Evolutionary conservation across 2,888 invertebrate genomes (phyloP), one percentile per base, ranked within the genome.

Genomic region (Nemoura dubitans): DNA sequence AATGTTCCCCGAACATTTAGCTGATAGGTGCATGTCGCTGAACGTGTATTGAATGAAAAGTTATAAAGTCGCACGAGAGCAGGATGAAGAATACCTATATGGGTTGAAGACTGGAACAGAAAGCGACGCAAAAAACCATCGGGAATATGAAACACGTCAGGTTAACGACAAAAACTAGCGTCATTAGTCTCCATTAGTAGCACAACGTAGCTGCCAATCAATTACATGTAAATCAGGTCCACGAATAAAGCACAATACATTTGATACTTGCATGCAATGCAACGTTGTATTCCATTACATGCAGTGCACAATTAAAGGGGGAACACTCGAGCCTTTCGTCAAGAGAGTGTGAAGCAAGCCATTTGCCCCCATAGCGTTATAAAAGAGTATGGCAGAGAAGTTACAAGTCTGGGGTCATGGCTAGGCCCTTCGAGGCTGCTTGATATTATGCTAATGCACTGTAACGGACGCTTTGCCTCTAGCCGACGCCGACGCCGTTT

Each of bases 401-500:
- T 80, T 28, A 80, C 16, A n/a, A 80, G 25, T n/a, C 30, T 80
- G 0, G 81, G 30, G 81, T 80, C 16, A 80, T n/a, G 81, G 36
- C 10, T 36, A 36, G 36, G 36, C 36, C 36, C 36, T 36, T 21
- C 59, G 59, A 59, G 59, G 59, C 59, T 21, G 21, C 16, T 59
- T 59, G 59, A 59, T 59, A 59, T 59, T 59, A 59, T 59, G 59
- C 59, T 59, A 59, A 59, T 59, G 21, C 59, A 14, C 21, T 59
- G 59, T 21, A 1, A 59, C 59, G 59, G 59, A 59, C 59, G 81
- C 30, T n/a, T n/a, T n/a, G 26, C n/a, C 81, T 1, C 30, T 1
- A 28, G 81, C 28, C 28, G 81, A 78, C 25, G 26, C 26, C 25
- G 27, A 30, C 81, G 83, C 83, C 42, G 83, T 36, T 83, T 83